Percentiles rank a stretch among this genome's conserved stretches.
Conservation (phyloP, 2,888 invertebrate species). For the Epsilonema sp. region DNA sequence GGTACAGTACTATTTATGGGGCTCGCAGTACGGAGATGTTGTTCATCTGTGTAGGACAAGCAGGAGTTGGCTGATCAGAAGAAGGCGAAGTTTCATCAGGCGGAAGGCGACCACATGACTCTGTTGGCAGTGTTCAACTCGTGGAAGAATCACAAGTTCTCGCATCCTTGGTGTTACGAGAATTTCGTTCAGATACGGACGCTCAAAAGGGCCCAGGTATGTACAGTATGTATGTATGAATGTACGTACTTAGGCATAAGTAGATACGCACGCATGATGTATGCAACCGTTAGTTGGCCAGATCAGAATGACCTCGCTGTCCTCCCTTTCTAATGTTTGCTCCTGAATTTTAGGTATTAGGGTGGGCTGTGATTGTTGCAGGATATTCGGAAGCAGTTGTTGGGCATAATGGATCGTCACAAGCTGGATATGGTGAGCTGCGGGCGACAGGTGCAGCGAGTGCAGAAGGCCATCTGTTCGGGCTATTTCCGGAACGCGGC, state of each 20-base stretch:
- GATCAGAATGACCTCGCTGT: no score
- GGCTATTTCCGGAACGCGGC: conserved; percentile 94
- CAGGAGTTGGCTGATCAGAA: conserved; percentile 93
- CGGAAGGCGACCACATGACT: conserved; percentile 93
- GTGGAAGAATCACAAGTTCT: conserved; percentile 97
- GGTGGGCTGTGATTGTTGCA: conserved; percentile 35
- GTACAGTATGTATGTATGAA: no score
- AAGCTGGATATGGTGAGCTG: conserved; percentile 90
- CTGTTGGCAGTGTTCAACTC: conserved; percentile 94
- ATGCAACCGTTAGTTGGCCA: no score
- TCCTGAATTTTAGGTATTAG: not conserved
- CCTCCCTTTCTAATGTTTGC: not conserved
- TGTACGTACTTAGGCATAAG: no score
- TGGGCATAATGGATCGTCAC: conserved; percentile 47
- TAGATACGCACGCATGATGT: no score
- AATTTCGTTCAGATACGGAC: conserved; percentile 96
- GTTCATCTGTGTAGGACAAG: conserved; percentile 49
- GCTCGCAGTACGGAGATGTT: no score
- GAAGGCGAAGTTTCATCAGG: conserved; percentile 96
- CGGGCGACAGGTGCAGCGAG: conserved; percentile 75
- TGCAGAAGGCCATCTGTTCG: conserved; percentile 89
- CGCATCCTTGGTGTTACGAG: conserved; percentile 97
- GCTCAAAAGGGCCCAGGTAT: conserved; percentile 54
- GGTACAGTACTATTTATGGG: no score
- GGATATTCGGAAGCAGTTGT: conserved; percentile 85